A percentile compares a stretch with the other conserved stretches of the same genome.
phyloP scores from a whole-genome alignment of 2,888 invertebrate species.

The Catocala sponsa region DNA sequence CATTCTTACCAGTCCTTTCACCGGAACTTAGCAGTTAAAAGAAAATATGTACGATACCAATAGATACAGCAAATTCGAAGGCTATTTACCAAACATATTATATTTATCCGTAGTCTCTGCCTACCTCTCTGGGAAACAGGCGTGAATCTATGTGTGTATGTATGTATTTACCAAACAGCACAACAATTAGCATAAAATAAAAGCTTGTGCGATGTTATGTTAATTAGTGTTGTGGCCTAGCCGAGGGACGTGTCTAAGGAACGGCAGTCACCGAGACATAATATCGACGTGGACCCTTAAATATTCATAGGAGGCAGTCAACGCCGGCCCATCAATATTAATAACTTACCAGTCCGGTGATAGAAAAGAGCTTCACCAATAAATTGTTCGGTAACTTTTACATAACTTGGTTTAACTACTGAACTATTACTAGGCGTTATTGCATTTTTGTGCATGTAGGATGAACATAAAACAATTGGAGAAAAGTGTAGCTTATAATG shows the following conservation, averaged over 20 bases:
- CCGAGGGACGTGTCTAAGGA: slow-evolving; percentile 56
- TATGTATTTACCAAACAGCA: too few species aligned
- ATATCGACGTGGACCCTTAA: slow-evolving; percentile 67
- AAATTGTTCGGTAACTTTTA: slow-evolving; percentile 58
- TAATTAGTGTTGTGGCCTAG: slow-evolving; percentile 50
- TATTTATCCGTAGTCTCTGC: too few species aligned
- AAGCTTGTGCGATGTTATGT: slow-evolving; percentile 38
- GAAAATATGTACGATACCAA: too few species aligned
- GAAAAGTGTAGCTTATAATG: too few species aligned
- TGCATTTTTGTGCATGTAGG: neutral
- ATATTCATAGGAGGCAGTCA: slow-evolving; percentile 73
- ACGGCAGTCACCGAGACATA: slow-evolving; percentile 58
- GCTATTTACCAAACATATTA: slow-evolving; percentile 26
- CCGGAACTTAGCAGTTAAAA: too few species aligned
- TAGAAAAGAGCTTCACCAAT: slow-evolving; percentile 67
- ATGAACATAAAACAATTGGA: too few species aligned
- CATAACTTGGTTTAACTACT: slow-evolving; percentile 43
- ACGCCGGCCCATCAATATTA: slow-evolving; percentile 74
- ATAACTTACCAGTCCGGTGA: slow-evolving; percentile 66
- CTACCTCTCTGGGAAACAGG: too few species aligned
- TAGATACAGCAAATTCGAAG: too few species aligned
- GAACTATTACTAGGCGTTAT: slow-evolving; percentile 3
- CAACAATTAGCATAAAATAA: too few species aligned
- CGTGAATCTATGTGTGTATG: too few species aligned
- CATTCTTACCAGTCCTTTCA: too few species aligned